phyloP scores from a whole-genome alignment of 1,140 invertebrate genomes.

The Homarus americanus region DNA sequence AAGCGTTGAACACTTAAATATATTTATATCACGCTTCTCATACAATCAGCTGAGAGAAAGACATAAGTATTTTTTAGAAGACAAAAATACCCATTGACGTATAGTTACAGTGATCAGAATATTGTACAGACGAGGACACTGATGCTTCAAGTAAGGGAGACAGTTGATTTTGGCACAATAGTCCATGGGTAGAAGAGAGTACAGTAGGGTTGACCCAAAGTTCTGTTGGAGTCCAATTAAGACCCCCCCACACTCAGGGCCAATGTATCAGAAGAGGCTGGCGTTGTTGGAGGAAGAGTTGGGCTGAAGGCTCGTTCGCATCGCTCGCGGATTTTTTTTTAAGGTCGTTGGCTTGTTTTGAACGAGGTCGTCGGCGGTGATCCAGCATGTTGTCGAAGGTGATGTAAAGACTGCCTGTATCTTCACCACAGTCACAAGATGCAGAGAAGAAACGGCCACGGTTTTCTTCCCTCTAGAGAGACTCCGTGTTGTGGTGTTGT shows the following conservation, averaged over 20 bases:
- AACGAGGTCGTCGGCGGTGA: slow-evolving; percentile 17
- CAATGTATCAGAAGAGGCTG: slow-evolving; percentile 64
- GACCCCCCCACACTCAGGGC: slow-evolving; percentile 44
- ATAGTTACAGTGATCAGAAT: slow-evolving; percentile 70
- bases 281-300: slow-evolving; percentile 47
- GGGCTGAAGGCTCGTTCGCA: slow-evolving; percentile 53
- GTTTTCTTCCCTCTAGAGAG: slow-evolving; percentile 6
- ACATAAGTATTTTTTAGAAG: slow-evolving; percentile 71
- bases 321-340: slow-evolving; percentile 46
- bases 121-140: slow-evolving; percentile 71
- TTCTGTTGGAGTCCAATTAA: background rate
- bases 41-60: slow-evolving; percentile 73
- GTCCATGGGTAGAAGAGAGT: slow-evolving; percentile 72
- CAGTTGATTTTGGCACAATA: slow-evolving; percentile 71
- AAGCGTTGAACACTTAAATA: slow-evolving; percentile 68
- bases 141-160: slow-evolving; percentile 70
- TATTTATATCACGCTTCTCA: slow-evolving; percentile 74
- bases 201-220: slow-evolving; percentile 46
- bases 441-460: slow-evolving; percentile 18
- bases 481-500: slow-evolving; percentile 13
- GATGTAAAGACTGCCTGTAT: slow-evolving; percentile 12
- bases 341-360: slow-evolving; percentile 50
- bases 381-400: background rate
- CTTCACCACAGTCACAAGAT: background rate
- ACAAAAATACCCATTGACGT: slow-evolving; percentile 74